Conservation (phyloP, 2,797 vertebrate genomes). For the Vultur gryphus region DNA sequence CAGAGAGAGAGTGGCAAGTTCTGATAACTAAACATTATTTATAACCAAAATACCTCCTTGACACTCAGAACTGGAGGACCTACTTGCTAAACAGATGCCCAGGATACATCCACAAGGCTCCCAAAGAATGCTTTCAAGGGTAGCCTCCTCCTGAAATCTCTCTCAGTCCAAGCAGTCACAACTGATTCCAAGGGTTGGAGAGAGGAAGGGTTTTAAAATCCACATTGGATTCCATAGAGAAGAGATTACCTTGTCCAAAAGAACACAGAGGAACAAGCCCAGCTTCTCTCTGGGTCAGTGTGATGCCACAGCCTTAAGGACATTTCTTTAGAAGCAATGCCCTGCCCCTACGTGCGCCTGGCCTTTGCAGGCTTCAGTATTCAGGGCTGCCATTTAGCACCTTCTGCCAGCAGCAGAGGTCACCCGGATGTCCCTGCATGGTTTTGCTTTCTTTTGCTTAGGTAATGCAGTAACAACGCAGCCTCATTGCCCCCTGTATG, state of each 20-base stretch:
- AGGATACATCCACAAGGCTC: background rate
- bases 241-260: background rate
- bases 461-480: background rate
- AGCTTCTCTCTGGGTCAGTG: background rate
- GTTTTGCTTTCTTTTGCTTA: background rate
- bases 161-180: background rate
- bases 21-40: background rate
- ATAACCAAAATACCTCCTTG: background rate
- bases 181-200: background rate
- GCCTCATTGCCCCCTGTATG: background rate
- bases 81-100: background rate
- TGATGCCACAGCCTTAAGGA: background rate
- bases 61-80: background rate
- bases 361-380: background rate
- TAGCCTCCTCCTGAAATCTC: background rate
- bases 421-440: background rate
- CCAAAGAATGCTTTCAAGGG: background rate
- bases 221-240: background rate
- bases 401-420: background rate
- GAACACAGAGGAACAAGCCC: background rate
- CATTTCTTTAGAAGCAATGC: background rate
- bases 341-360: rapidly evolving
- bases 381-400: background rate
- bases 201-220: background rate
- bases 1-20: background rate